phyloP scores from a whole-genome alignment of 2,888 invertebrate genomes.

The Periphyllus acericola region DNA sequence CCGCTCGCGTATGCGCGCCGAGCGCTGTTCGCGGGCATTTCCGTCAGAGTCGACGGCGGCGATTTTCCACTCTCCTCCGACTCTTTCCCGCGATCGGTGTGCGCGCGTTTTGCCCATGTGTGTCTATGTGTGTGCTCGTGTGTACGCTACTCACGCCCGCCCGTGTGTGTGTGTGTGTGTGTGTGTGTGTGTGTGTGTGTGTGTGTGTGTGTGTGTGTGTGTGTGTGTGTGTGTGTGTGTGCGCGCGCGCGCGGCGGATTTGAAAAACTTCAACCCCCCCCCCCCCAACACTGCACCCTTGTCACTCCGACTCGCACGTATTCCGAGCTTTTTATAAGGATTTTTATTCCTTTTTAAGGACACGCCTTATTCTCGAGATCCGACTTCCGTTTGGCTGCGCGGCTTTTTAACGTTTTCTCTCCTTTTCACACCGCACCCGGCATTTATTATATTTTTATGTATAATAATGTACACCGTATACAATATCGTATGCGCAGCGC shows the following conservation, averaged over 20 bases:
- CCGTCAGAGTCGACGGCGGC: conserved; percentile 2
- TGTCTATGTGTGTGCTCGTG: no score
- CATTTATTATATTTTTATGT: not conserved
- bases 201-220: no score
- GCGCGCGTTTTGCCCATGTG: no score
- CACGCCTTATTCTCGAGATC: conserved; percentile 55
- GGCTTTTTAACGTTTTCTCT: conserved; percentile 24
- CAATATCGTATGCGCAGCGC: no score
- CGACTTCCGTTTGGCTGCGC: conserved; percentile 40
- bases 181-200: no score
- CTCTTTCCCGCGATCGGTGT: not conserved
- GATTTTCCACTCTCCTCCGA: conserved; percentile 1
- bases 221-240: not conserved
- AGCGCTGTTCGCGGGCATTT: conserved; percentile 52
- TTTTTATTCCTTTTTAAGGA: conserved; percentile 29
- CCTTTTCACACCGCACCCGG: not conserved
- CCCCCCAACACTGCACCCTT: no score
- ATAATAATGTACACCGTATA: no score
- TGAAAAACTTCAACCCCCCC: conserved; percentile 44
- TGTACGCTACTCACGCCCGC: no score
- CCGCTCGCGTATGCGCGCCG: conserved; percentile 64
- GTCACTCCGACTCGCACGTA: not conserved
- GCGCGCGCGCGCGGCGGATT: conserved; percentile 18
- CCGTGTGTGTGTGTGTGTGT: no score
- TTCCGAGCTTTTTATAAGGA: conserved; percentile 3